phyloP scores from a whole-genome alignment of 2,888 invertebrate species.

The Tipula lateralis region DNA sequence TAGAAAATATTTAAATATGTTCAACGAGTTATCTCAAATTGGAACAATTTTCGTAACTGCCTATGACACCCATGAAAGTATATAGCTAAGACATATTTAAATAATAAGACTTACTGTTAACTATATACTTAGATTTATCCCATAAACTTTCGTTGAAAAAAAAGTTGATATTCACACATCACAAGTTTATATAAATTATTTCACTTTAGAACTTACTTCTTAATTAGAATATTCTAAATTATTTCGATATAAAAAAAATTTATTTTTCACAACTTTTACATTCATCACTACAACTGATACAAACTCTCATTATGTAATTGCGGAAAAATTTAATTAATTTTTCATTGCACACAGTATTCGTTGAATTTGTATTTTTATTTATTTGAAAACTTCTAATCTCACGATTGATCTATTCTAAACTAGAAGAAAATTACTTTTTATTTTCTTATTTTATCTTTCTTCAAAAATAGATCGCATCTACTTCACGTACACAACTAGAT shows the following conservation, averaged over 20 bases:
- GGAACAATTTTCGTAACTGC: too few relatives aligned
- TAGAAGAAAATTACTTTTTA: not conserved
- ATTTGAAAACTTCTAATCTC: not conserved
- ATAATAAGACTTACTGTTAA: not conserved
- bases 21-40: too few relatives aligned
- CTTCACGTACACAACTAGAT: not conserved
- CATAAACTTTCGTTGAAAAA: not conserved
- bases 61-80: too few relatives aligned
- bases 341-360: not conserved
- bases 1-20: too few relatives aligned
- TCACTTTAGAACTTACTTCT: not conserved
- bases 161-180: not conserved
- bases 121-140: not conserved
- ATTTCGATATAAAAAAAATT: not conserved
- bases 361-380: not conserved
- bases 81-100: too few relatives aligned
- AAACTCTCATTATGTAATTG: not conserved
- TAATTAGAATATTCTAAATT: not conserved
- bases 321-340: not conserved
- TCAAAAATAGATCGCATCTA: not conserved
- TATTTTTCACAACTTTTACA: not conserved
- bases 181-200: not conserved
- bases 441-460: not conserved
- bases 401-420: conserved; percentile 1
- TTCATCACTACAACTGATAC: not conserved